Percentiles rank a stretch among this genome's conserved stretches.
Evolutionary conservation across 2,113 vertebrate genomes (phyloP).

Genomic region (Limnothrissa miodon): DNA sequence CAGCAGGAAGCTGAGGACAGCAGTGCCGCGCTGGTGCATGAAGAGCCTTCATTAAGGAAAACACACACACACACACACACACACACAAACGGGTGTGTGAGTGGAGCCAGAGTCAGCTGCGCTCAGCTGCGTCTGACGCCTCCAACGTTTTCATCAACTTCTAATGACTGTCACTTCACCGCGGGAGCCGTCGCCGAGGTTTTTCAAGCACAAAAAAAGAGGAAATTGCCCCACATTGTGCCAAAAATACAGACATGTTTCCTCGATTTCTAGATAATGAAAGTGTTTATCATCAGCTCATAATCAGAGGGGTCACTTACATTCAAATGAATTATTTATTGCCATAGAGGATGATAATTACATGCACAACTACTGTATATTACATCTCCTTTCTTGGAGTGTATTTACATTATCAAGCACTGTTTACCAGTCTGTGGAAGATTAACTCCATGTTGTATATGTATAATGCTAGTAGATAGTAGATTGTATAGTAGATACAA

Average conservation of each 20-base stretch:
- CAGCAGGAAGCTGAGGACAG: constrained; percentile 20
- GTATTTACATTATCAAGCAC: too few relatives aligned
- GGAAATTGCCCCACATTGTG: not conserved
- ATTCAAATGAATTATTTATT: not conserved
- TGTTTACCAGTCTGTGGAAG: too few relatives aligned
- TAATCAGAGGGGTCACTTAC: not conserved
- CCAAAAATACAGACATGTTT: not conserved
- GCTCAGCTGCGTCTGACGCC: constrained; percentile 2
- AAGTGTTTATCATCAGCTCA: not conserved
- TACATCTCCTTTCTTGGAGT: not conserved
- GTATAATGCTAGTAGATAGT: too few relatives aligned
- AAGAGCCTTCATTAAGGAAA: constrained; percentile 16
- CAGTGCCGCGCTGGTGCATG: constrained; percentile 2
- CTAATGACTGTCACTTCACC: constrained; percentile 10
- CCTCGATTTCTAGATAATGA: not conserved
- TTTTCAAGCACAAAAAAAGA: not conserved
- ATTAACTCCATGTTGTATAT: too few relatives aligned
- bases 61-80: not conserved
- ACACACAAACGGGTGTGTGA: not conserved
- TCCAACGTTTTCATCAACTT: constrained; percentile 3
- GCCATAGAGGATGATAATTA: not conserved
- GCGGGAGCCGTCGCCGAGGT: not conserved
- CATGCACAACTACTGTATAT: not conserved
- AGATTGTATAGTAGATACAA: too few relatives aligned
- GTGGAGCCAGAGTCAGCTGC: constrained; percentile 2